Evolutionary conservation across 2,797 vertebrate species (phyloP), one percentile per base, ranked within the genome.

Genomic region (Poeciliopsis turneri): DNA sequence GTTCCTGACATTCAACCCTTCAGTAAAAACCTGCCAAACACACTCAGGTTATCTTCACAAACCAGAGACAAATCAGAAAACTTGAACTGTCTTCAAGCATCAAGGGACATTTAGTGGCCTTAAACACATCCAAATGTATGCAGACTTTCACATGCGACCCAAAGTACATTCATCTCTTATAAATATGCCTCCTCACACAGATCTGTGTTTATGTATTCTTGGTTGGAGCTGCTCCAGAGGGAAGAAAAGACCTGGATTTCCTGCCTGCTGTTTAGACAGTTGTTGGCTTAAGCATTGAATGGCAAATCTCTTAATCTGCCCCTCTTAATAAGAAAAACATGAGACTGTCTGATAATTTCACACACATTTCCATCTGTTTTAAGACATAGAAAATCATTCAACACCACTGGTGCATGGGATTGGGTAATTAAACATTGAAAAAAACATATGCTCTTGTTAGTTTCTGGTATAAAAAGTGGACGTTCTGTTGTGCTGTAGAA

Each of bases 291-390:
- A 90, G 92, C 76, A 49, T 89, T 84, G 74, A 88, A 94, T 90
- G 86, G 89, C 89, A 94, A 95, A 94, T 93, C 94, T 94, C 92
- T 93, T 94, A 95, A 95, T 95, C 93, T 94, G 81, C 85, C 84
- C 83, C 92, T 93, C 93, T 95, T 94, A 94, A 93, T 88, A 95
- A 92, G 87, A 89, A 94, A 91, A 93, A 93, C 89, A 91, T 57
- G 75, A 83, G 87, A 84, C 86, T 82, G 84, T 86, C 84, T 89
- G 91, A 89, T 92, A 82, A 88, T 91, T 87, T 88, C 90, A 84
- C 87, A 91, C 89, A 88, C 82, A 86, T 92, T 89, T 74, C 81
- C 84, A 82, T 93, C 88, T 86, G 84, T 75, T 64, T 81, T 43
- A 30, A 82, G 84, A 78, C 12, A 8, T 61, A 30, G 30, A 72